Conservation (phyloP, 2,888 invertebrate genomes). For the Patella depressa region DNA sequence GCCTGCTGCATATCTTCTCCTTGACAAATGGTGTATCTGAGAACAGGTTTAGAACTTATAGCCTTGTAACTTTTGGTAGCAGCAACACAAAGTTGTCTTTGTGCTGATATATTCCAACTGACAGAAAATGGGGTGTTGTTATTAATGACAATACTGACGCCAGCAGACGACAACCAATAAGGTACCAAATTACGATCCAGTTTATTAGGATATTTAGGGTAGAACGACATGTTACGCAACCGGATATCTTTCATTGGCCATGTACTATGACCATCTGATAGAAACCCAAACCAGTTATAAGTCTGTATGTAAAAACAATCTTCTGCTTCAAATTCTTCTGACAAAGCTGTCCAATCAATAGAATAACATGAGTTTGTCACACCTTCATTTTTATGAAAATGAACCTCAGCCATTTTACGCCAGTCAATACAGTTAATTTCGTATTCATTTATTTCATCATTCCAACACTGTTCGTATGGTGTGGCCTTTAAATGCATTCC, state of each 20-base stretch:
- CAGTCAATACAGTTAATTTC: constrained; percentile 38
- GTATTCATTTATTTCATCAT: constrained; percentile 23
- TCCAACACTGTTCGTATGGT: constrained; percentile 37
- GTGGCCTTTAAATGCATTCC: constrained; percentile 38
- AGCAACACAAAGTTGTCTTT: constrained; percentile 40
- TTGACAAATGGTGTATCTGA: constrained; percentile 39
- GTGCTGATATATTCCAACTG: constrained; percentile 37
- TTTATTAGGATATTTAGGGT: constrained; percentile 34
- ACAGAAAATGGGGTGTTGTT: constrained; percentile 35
- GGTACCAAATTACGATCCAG: constrained; percentile 38
- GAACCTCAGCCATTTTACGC: constrained; percentile 35
- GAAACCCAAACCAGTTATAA: constrained; percentile 22
- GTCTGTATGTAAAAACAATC: constrained; percentile 41
- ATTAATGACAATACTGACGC: constrained; percentile 38
- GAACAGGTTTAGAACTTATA: constrained; percentile 23
- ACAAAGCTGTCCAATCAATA: constrained; percentile 34
- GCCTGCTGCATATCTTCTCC: constrained; percentile 33
- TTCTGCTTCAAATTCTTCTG: constrained; percentile 31
- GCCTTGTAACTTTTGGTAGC: constrained; percentile 27
- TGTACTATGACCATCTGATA: constrained; percentile 19
- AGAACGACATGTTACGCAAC: constrained; percentile 31
- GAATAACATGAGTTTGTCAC: constrained; percentile 35
- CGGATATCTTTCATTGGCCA: constrained; percentile 20
- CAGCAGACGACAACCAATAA: constrained; percentile 39
- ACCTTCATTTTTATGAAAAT: constrained; percentile 32